Evolutionary conservation across 2,888 invertebrate genomes (phyloP).

Genomic region (Netelia virgata): DNA sequence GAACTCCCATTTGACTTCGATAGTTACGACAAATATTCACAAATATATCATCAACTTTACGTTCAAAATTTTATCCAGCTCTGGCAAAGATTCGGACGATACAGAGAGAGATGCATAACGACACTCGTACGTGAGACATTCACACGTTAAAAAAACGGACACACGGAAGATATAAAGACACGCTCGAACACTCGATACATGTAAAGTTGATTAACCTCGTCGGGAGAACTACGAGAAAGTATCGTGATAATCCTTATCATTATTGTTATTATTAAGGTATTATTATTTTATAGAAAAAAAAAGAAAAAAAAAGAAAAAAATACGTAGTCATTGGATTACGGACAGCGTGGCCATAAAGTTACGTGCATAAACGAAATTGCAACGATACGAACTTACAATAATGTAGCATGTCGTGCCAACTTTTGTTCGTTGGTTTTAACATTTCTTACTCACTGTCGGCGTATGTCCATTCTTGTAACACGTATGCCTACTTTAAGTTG

Average conservation of each 20-base stretch:
- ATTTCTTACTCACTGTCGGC: constrained; percentile 10
- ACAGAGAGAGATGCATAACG: not conserved
- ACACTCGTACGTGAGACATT: not conserved
- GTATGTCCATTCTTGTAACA: constrained; percentile 5
- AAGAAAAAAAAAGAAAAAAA: not conserved
- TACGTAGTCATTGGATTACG: constrained; percentile 20
- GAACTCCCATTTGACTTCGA: too few species aligned
- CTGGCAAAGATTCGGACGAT: not conserved
- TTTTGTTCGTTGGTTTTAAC: constrained; percentile 11
- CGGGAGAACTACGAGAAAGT: not conserved
- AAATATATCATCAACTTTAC: not conserved
- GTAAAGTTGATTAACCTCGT: constrained; percentile 30
- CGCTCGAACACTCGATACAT: constrained; percentile 20
- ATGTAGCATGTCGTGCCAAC: constrained; percentile 25
- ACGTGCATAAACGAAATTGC: not conserved
- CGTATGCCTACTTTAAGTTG: constrained; percentile 4
- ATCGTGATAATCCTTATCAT: not conserved
- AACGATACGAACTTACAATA: constrained; percentile 23
- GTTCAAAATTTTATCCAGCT: not conserved
- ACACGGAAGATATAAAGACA: constrained; percentile 1
- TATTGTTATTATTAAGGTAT: not conserved
- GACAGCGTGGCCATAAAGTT: constrained; percentile 22
- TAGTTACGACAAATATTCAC: too few species aligned
- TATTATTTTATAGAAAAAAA: constrained; percentile 4
- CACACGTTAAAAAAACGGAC: constrained; percentile 9